Conservation (phyloP, 2,888 invertebrate genomes). For the Dolichopus griseipennis region DNA sequence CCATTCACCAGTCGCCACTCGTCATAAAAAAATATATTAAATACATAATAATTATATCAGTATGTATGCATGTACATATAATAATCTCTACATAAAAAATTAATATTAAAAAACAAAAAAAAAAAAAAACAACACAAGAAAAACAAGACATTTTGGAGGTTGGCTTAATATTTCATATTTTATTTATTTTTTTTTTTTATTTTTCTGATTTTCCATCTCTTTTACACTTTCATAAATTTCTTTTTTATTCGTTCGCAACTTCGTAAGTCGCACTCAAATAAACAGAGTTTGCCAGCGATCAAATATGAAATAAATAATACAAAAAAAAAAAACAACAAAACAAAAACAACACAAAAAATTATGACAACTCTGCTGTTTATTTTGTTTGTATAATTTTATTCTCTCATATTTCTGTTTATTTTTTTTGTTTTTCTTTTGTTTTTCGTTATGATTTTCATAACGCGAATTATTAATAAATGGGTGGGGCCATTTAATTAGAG, state of each 20-base stretch:
- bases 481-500: neutral
- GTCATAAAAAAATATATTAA: too few species aligned
- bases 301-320: too few species aligned
- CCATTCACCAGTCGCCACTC: too few species aligned
- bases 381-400: neutral
- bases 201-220: neutral
- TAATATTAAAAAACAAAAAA: constrained; percentile 7
- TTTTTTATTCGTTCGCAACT: neutral
- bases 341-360: neutral
- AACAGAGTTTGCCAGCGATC: too few species aligned
- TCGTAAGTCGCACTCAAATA: too few species aligned
- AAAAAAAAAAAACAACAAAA: too few species aligned
- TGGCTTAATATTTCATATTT: constrained; percentile 3
- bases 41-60: too few species aligned
- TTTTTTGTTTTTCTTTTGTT: neutral
- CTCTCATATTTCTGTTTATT: neutral
- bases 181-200: too few species aligned
- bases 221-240: neutral
- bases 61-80: too few species aligned
- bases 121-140: constrained; percentile 5
- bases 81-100: too few species aligned
- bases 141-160: neutral
- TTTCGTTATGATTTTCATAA: neutral
- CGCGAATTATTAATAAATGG: constrained; percentile 6
- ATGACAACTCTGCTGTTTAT: neutral